Percentiles rank a stretch among this genome's conserved stretches.
phyloP scores from a whole-genome alignment of 2,888 invertebrate genomes.

The Drosophila kanekoi region DNA sequence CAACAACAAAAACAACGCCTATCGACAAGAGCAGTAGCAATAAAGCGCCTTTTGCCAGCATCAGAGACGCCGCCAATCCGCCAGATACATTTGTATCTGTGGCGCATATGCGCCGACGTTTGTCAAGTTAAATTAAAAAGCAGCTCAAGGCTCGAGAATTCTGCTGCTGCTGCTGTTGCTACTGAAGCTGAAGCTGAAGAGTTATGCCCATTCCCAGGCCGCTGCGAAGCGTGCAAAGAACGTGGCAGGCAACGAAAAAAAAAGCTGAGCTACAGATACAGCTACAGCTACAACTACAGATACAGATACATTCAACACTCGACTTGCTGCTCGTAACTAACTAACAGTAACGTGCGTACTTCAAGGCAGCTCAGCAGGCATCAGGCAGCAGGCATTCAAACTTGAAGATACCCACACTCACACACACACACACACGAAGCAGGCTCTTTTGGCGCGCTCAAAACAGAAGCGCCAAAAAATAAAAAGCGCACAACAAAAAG shows the following conservation, averaged over 20 bases:
- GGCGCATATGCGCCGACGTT: slow-evolving; percentile 66
- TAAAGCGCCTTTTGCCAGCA: slow-evolving; percentile 39
- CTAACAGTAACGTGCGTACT: slow-evolving; percentile 83
- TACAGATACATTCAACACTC: slow-evolving; percentile 51
- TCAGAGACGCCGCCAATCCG: slow-evolving; percentile 55
- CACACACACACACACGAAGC: slow-evolving; percentile 25
- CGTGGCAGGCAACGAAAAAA: slow-evolving; percentile 29
- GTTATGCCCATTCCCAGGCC: slow-evolving; percentile 53
- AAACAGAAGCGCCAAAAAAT: slow-evolving; percentile 76
- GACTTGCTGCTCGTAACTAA: slow-evolving; percentile 59
- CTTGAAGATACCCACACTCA: slow-evolving; percentile 36
- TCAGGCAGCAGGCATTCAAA: slow-evolving; percentile 33
- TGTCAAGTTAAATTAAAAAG: slow-evolving; percentile 78
- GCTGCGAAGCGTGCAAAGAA: slow-evolving; percentile 57
- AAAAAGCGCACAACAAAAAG: slow-evolving; percentile 37
- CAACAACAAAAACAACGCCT: background rate
- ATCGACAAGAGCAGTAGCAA: slow-evolving; percentile 10
- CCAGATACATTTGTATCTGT: slow-evolving; percentile 71
- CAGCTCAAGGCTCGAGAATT: slow-evolving; percentile 51
- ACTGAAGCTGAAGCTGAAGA: slow-evolving; percentile 38
- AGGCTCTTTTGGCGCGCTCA: slow-evolving; percentile 70
- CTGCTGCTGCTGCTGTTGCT: slow-evolving; percentile 10
- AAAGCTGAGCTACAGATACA: slow-evolving; percentile 26
- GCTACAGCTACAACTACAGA: slow-evolving; percentile 37
- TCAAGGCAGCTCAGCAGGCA: slow-evolving; percentile 46